Percentiles rank a stretch among this genome's conserved stretches.
Evolutionary conservation across 2,888 invertebrate genomes (phyloP).

Genomic region (Troilus luridus): DNA sequence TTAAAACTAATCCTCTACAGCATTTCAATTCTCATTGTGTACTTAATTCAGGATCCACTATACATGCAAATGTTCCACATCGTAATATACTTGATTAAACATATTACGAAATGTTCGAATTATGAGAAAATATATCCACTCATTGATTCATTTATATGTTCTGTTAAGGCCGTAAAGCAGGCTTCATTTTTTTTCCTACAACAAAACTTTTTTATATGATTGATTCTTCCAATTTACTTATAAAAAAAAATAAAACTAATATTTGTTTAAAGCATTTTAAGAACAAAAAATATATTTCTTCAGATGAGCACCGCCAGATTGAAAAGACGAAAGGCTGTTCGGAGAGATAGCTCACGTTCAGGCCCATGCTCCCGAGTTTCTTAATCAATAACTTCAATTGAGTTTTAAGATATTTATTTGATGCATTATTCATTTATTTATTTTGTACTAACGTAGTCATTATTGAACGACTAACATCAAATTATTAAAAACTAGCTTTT

Average conservation of each 20-base stretch:
- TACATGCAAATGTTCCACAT: not conserved
- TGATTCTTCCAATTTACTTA: too few species aligned
- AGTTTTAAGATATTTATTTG: not conserved
- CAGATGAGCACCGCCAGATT: not conserved
- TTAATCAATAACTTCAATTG: not conserved
- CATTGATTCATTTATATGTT: not conserved
- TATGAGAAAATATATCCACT: not conserved
- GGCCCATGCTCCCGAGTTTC: not conserved
- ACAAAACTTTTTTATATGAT: too few species aligned
- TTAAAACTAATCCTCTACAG: not conserved
- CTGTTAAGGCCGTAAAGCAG: not conserved
- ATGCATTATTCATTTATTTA: not conserved
- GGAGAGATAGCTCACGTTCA: conserved; percentile 1
- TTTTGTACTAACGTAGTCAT: too few species aligned
- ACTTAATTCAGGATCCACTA: not conserved
- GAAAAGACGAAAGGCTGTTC: not conserved
- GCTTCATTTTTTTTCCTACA: not conserved
- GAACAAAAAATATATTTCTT: not conserved
- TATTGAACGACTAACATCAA: too few species aligned
- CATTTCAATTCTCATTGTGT: not conserved
- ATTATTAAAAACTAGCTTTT: too few species aligned
- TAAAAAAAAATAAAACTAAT: too few species aligned
- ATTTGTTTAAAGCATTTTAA: not conserved
- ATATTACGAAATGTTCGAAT: not conserved
- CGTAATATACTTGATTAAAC: not conserved